These are phyloP conservation scores for Blastobasis adustella DNA, from an alignment of 2,888 invertebrate species.

Conservation along the genomic window DNA sequence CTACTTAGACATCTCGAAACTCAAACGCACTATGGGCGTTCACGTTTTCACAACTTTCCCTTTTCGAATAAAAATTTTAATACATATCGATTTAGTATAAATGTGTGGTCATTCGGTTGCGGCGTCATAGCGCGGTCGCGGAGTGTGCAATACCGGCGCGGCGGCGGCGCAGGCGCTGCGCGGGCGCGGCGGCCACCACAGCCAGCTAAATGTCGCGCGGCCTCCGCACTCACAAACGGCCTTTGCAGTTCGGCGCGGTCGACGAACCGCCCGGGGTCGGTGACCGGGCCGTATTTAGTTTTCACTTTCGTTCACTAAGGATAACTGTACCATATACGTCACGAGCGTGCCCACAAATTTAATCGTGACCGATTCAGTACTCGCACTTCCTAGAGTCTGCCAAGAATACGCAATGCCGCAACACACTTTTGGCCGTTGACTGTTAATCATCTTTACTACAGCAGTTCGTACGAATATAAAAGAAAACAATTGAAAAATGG, in stretches of 20 bases:
- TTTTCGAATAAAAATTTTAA: constrained; percentile 7
- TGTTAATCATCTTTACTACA: constrained; percentile 2
- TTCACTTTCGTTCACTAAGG: constrained; percentile 74
- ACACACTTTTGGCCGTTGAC: constrained; percentile 18
- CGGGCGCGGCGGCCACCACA: constrained; percentile 38
- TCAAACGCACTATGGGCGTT: background rate
- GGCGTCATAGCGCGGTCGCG: constrained; percentile 1
- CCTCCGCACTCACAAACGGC: constrained; percentile 72
- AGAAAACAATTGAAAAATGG: too few species aligned
- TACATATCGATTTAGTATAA: constrained; percentile 1
- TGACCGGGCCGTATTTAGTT: constrained; percentile 69
- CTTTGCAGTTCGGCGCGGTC: constrained; percentile 73
- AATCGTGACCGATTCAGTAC: constrained; percentile 26
- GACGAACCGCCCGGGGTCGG: constrained; percentile 62
- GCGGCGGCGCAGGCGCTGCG: constrained; percentile 19
- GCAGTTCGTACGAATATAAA: background rate
- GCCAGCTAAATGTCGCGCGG: constrained; percentile 60
- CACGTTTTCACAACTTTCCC: constrained; percentile 2
- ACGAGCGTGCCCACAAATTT: constrained; percentile 48
- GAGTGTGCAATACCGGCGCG: constrained; percentile 42
- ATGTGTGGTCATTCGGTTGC: background rate
- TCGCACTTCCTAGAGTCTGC: constrained; percentile 41
- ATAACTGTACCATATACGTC: constrained; percentile 71
- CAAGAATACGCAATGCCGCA: constrained; percentile 36
- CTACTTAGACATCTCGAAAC: background rate